A percentile compares a stretch with the other conserved stretches of the same genome.
Evolutionary conservation across 2,888 invertebrate species (phyloP).

Genomic region (Cartodere bifasciata): DNA sequence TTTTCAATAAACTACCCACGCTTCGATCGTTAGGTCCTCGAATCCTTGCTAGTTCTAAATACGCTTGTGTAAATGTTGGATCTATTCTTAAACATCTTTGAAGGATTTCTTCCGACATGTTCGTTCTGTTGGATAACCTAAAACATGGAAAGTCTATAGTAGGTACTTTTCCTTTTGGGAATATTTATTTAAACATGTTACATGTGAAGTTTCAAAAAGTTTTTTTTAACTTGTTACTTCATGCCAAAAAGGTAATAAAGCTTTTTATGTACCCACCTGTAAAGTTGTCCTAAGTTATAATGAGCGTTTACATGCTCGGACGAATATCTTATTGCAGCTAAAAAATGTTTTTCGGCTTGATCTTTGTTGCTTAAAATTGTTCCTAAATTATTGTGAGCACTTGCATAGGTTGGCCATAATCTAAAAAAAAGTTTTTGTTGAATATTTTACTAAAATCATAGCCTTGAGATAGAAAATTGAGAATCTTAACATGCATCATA

Average conservation of each 20-base stretch:
- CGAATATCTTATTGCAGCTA: slow-evolving; percentile 58
- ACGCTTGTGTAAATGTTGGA: slow-evolving; percentile 55
- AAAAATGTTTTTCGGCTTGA: slow-evolving; percentile 65
- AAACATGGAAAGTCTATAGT: slow-evolving; percentile 18
- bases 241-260: no score
- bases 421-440: no score
- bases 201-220: no score
- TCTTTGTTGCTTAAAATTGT: slow-evolving; percentile 56
- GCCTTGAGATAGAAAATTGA: no score
- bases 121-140: slow-evolving; percentile 53
- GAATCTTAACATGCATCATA: no score
- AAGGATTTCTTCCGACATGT: slow-evolving; percentile 53
- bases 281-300: slow-evolving; percentile 72
- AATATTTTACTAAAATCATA: no score
- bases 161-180: no score
- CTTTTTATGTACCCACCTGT: slow-evolving; percentile 63
- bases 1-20: slow-evolving; percentile 44
- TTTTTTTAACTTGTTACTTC: no score
- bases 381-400: slow-evolving; percentile 79
- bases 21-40: slow-evolving; percentile 40
- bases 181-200: no score
- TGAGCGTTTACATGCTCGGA: slow-evolving; percentile 71
- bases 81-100: slow-evolving; percentile 54
- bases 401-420: slow-evolving; percentile 73
- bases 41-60: slow-evolving; percentile 51